Base-by-base conservation (phyloP, 2,888 invertebrate genomes). In the Sarcophaga rosellei region DNA sequence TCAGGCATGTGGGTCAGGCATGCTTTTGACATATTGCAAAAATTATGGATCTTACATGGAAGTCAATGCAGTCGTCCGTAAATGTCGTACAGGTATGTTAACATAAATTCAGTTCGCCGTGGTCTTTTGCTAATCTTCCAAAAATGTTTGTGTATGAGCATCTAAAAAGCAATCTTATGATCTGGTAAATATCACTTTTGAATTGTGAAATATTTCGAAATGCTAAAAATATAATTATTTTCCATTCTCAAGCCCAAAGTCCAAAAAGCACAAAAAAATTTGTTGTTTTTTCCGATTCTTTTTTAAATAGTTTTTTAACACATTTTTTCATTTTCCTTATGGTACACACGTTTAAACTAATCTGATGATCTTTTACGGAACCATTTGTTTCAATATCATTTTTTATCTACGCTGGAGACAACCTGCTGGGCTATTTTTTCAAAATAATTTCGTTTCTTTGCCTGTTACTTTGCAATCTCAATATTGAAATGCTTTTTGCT, bases 361-460 rank as follows among this genome's bases (percentile, higher is more conserved):
- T 53, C 53, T 23, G 23, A 53, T 53, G 53, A 53, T 53, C 15
- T 53, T 53, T 53, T 53, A 53, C 17, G 17, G 53, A 53, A 53
- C 4, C 53, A 53, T 53, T 53, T 53, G 53, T 53, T 53, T 53
- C 53, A 53, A 53, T 53, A 15, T 80, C 57, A 57, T 78, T 84
- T 81, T 59, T 79, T 73, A 15, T 53, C 17, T 15, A 68, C 17
- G 61, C 47, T 74, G 84, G 89, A 90, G 91, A 91, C 91, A 91
- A 91, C 91, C 91, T 91, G 91, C 91, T 91, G 91, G 89, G 90
- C 88, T 89, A 88, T 90, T 89, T 72, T 21, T 66, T 23, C 12
- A 80, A 66, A 86, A 74, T 61, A 74, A 78, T 63, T 84, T 79
- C 11, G 35, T n/a, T 69, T 57, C 62, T 81, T 35, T 62, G 75